Base-by-base conservation (phyloP, 2,113 vertebrate genomes). In the Calyptomena viridis region DNA sequence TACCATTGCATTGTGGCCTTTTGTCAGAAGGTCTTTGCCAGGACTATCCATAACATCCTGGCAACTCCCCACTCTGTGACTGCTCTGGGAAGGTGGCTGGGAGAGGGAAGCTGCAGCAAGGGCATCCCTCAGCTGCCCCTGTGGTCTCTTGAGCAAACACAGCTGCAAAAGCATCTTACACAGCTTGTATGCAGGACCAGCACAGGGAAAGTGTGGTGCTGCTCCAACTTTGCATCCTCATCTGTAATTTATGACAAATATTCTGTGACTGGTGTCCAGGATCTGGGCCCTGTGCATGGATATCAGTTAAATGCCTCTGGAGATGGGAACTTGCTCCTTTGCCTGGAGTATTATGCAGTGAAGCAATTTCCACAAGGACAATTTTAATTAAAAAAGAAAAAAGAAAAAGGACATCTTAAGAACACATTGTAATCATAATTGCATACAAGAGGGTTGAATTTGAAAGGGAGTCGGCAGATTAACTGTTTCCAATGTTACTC, bases 401-500 rank as follows among this genome's bases (percentile, higher is more conserved):
- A 22, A 59, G 8, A 12, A 55, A 66, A 71, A 59, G 21, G 24
- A 42, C 17, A 9, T 62, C 67, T 76, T 88, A 69, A 91, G 78
- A 93, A 68, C 20, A 73, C 9, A 40, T 56, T 76, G 62, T 76
- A 85, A 66, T 88, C 46, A 17, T 76, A 83, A 76, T 53, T 93
- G 49, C 31, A 7, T 69, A 50, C 39, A 53, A 44, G 20, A 62
- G 22, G 49, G n/a, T 12, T 88, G 84, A 60, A 68, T 85, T 46
- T 53, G 55, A 69, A 59, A 77, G 49, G 31, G 15, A 62, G 12
- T 52, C 49, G 73, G 58, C 47, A 91, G 84, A 83, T 85, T 31
- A 72, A 42, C 68, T 87, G 5, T 73, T 90, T 93, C 75, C 46
- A 62, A 2, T 47, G 50, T 53, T 71, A 76, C 2, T 12, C 2